Evolutionary conservation across 2,113 vertebrate genomes (phyloP), one percentile per base, ranked within the genome.

Genomic region (Dermatemys mawii): DNA sequence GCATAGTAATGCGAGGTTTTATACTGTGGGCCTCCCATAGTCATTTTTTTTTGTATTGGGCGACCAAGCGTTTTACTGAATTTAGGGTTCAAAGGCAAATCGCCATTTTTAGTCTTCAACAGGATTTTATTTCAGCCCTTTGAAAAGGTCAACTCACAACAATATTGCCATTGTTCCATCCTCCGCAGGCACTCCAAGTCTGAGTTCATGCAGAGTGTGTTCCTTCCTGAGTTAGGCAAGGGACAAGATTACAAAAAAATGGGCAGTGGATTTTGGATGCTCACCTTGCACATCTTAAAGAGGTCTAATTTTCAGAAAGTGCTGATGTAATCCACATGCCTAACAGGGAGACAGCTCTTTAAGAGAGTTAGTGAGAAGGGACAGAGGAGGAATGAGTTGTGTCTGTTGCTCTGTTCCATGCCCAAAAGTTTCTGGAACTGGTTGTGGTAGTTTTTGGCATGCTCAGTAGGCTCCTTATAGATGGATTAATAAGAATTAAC

Each of bases 131-230:
- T 54, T 85, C 85, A 55, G 63, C 16, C 41, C 8, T 10, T 8
- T 2, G 3, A 44, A 55, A 55, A 24, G 10, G 22, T 14, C n/a
- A 17, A 1, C 44, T 27, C 8, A 1, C 2, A 27, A 51, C 24
- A 81, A 9, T 12, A 3, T 67, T 78, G 19, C 1, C 13, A 32
- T 13, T 35, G 32, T 63, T 0, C 5, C 2, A 29, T 10, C 29
- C 5, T 8, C 26, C 35, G 2, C 1, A 2, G 6, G 3, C 29
- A n/a, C 41, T 19, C 19, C 50, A 3, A 11, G 13, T 8, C 81
- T 24, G 35, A 7, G 0, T 41, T 67, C 24, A 4, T 11, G 9
- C 10, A 3, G 13, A 63, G 32, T 11, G 12, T 16, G 14, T 32
- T 63, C 6, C 12, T 63, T 3, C 13, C 13, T 60, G 57, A 29